Conservation (phyloP, 1,140 invertebrate genomes). For the Lasaia peninsularis region DNA sequence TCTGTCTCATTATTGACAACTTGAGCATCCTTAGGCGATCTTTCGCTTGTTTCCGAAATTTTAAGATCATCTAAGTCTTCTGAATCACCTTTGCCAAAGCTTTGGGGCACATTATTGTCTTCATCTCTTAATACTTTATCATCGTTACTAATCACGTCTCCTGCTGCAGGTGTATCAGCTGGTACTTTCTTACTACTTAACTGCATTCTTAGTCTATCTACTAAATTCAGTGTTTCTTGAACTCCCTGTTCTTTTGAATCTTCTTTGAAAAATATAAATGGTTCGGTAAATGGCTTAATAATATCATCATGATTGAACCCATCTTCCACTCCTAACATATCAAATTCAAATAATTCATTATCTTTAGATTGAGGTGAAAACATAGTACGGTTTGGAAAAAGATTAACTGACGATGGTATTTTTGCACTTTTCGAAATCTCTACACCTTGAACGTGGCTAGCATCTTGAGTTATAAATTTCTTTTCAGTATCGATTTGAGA, state of each 20-base stretch:
- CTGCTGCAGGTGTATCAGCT: slow-evolving; percentile 39
- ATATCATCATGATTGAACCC: slow-evolving; percentile 82
- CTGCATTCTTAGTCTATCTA: slow-evolving; percentile 85
- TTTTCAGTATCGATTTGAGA: slow-evolving; percentile 63
- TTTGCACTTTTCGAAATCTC: slow-evolving; percentile 68
- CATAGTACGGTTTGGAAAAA: slow-evolving; percentile 80
- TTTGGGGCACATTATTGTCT: slow-evolving; percentile 21
- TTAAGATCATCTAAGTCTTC: slow-evolving; percentile 32
- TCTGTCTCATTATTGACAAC: slow-evolving; percentile 21
- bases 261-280: slow-evolving; percentile 83
- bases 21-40: slow-evolving; percentile 21
- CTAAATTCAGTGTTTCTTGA: slow-evolving; percentile 86
- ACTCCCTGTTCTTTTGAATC: slow-evolving; percentile 85
- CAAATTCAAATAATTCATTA: slow-evolving; percentile 82
- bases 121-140: slow-evolving; percentile 33
- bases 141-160: slow-evolving; percentile 33
- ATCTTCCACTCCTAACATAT: slow-evolving; percentile 81
- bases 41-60: slow-evolving; percentile 19
- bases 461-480: slow-evolving; percentile 70
- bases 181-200: slow-evolving; percentile 58
- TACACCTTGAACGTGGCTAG: slow-evolving; percentile 61
- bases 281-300: slow-evolving; percentile 81
- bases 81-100: slow-evolving; percentile 30
- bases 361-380: slow-evolving; percentile 86
- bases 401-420: slow-evolving; percentile 58